phyloP scores from a whole-genome alignment of 2,113 vertebrate genomes.

The Ploceus nigricollis region DNA sequence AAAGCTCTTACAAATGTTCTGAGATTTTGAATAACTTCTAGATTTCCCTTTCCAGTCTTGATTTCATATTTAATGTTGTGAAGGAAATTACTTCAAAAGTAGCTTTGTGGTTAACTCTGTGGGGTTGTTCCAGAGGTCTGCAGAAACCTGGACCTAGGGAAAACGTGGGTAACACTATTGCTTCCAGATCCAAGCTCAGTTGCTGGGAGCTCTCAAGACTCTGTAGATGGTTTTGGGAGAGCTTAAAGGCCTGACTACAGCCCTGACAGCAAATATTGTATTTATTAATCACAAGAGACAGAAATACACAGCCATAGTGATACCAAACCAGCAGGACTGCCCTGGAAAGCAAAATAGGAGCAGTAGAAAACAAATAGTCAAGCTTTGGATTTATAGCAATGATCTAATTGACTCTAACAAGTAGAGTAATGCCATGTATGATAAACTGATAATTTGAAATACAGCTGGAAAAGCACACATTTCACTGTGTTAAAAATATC shows the following conservation, averaged over 20 bases:
- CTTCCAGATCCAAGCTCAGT: slow-evolving; percentile 6
- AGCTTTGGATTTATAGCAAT: neutral
- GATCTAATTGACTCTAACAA: neutral
- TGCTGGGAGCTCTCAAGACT: neutral
- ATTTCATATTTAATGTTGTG: neutral
- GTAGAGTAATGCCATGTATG: neutral
- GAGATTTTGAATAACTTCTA: neutral
- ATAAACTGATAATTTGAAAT: neutral
- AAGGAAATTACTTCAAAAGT: neutral
- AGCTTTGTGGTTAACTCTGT: neutral
- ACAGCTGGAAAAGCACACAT: neutral
- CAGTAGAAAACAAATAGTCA: slow-evolving; percentile 4
- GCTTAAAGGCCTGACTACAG: neutral
- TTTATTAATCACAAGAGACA: neutral
- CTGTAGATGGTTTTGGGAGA: neutral
- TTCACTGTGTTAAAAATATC: neutral
- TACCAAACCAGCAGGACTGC: neutral
- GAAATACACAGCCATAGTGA: neutral
- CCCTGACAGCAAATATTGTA: neutral
- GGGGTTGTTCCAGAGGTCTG: slow-evolving; percentile 48
- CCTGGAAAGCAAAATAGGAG: neutral
- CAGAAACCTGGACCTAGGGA: neutral
- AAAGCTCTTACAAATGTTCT: neutral
- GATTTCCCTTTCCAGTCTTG: neutral
- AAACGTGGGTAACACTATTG: neutral